phyloP scores from a whole-genome alignment of 2,113 vertebrate genomes.

The Ailurus styani region DNA sequence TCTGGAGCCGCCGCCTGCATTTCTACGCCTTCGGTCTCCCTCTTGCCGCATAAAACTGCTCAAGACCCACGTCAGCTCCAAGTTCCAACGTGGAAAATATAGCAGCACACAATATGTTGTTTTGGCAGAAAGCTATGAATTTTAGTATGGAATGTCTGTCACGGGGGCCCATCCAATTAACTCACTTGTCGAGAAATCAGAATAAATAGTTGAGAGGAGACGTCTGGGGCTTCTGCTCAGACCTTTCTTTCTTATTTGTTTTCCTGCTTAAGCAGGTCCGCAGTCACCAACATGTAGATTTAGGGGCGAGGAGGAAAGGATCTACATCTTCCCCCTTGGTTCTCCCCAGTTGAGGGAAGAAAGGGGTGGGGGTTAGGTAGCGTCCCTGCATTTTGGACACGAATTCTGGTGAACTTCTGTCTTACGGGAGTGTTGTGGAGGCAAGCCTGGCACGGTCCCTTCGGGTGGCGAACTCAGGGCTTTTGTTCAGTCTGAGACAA shows the following conservation, averaged over 20 bases:
- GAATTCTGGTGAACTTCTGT: neutral
- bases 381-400: neutral
- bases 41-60: neutral
- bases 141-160: slow-evolving; percentile 54
- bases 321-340: neutral
- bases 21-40: neutral
- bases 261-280: neutral
- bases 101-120: slow-evolving; percentile 44
- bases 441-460: neutral
- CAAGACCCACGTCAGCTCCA: neutral
- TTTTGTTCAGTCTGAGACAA: neutral
- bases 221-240: neutral
- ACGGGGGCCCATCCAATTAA: slow-evolving; percentile 56
- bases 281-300: neutral
- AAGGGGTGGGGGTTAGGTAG: neutral
- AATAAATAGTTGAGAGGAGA: slow-evolving; percentile 43
- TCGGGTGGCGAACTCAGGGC: neutral
- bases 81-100: neutral
- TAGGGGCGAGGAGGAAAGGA: neutral
- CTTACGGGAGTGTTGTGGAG: neutral
- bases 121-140: slow-evolving; percentile 60
- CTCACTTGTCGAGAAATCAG: slow-evolving; percentile 59
- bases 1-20: neutral
- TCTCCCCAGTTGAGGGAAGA: neutral
- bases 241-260: slow-evolving; percentile 17